Conservation (phyloP, 2,888 invertebrate genomes). For the Xestia xanthographa region DNA sequence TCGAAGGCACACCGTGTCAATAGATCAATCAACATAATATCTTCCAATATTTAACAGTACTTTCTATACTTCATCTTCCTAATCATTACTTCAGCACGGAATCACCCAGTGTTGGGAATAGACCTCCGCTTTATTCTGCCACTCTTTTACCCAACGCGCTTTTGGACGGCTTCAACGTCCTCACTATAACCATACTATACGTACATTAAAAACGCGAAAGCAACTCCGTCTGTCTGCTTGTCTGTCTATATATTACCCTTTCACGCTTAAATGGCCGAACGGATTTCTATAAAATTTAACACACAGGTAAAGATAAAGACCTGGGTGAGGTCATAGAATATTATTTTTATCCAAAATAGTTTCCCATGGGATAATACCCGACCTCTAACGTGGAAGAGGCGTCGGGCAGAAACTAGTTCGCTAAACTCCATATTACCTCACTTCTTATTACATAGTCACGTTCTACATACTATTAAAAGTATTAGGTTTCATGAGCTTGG, state of each 20-base stretch:
- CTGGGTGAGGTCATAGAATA: neutral
- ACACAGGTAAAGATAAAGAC: too few species aligned
- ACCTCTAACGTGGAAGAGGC: neutral
- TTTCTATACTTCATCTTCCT: neutral
- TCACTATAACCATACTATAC: neutral
- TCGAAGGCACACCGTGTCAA: neutral
- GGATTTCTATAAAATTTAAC: neutral
- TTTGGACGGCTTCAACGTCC: too few species aligned
- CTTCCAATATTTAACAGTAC: neutral
- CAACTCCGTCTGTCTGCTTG: neutral
- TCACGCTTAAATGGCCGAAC: neutral
- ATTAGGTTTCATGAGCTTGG: too few species aligned
- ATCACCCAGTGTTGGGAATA: too few species aligned
- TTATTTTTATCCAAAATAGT: neutral
- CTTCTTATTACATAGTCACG: neutral
- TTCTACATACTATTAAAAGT: conserved; percentile 13
- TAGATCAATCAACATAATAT: conserved; percentile 4
- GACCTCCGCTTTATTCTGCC: too few species aligned
- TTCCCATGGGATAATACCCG: neutral
- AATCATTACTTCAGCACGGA: too few species aligned
- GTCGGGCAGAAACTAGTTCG: neutral
- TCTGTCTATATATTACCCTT: neutral
- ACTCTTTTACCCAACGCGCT: too few species aligned
- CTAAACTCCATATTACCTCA: too few species aligned
- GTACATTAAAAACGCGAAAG: neutral